Base-by-base conservation (phyloP, 2,113 vertebrate genomes). In the Laterallus jamaicensis region DNA sequence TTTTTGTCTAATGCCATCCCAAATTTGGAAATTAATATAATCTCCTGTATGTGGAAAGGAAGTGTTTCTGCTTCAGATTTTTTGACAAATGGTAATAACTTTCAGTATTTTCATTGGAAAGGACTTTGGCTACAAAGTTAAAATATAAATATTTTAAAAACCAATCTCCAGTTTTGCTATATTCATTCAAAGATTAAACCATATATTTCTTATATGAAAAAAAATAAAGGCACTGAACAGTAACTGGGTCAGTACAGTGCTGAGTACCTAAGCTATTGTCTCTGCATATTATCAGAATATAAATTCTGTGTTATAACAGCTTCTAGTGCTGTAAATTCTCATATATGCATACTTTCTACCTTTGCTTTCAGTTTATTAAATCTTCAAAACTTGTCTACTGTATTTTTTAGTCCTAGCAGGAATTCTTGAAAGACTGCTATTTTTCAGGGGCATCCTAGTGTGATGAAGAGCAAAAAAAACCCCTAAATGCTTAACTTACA, bases 91-190 rank as follows among this genome's bases (percentile, higher is more conserved):
- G 37, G 4, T 70, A 89, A 58, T 77, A 95, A 83, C 37, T 16
- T 37, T 35, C 35, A 47, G 84, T 70, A 28, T 70, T 79, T 70
- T 85, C 15, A 90, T 82, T 87, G 85, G 42, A 77, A 86, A 78
- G 2, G 37, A 62, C 56, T 92, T 86, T 74, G 50, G 31, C 52
- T 89, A 70, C 13, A 75, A 78, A 90, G 52, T 74, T 82, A 67
- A 92, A 90, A 67, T 52, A 85, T 49, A 92, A 93, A 82, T 93
- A 91, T 90, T 95, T 93, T 71, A 95, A 77, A 88, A 89, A 5
- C 54, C 44, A 73, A 47, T 93, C 39, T 79, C 71, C 15, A 47
- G 47, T 89, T 95, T 68, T 81, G n/a, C 17, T 82, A 21, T 70
- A 70, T 78, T 50, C 5, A 52, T 94, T 87, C 50, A 40, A 89